phyloP scores from a whole-genome alignment of 2,113 vertebrate species.

The Oreochromis spilurus region DNA sequence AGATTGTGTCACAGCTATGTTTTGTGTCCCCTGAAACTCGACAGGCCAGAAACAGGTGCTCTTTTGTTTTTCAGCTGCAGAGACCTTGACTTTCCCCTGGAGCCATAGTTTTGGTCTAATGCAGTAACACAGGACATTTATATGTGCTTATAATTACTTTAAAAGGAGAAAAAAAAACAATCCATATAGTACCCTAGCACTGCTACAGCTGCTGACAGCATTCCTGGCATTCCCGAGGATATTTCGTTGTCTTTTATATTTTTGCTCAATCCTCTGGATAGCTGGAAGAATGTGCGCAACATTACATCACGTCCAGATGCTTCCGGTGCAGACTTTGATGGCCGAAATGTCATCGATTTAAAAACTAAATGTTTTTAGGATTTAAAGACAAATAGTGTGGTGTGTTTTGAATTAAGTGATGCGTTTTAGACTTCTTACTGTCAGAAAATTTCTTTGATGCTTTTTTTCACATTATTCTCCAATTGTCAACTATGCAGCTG shows the following conservation, averaged over 20 bases:
- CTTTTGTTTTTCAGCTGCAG: slow-evolving; percentile 35
- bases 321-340: background rate
- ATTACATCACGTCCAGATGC: background rate
- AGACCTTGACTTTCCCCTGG: background rate
- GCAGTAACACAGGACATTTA: background rate
- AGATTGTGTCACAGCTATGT: slow-evolving; percentile 35
- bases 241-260: background rate
- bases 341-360: background rate
- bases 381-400: background rate
- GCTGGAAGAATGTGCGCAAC: background rate
- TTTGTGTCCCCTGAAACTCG: slow-evolving; percentile 29
- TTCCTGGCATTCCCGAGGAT: background rate
- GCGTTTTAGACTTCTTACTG: accelerated
- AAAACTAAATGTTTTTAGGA: background rate
- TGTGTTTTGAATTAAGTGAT: background rate
- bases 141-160: background rate
- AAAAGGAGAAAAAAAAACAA: slow-evolving; percentile 3
- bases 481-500: background rate
- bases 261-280: background rate
- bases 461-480: background rate
- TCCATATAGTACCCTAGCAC: background rate
- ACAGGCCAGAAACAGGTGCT: slow-evolving; percentile 48
- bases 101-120: background rate
- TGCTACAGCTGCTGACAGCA: background rate
- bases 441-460: accelerated